Conservation (phyloP, 2,113 vertebrate species). For the Galbula dea region DNA sequence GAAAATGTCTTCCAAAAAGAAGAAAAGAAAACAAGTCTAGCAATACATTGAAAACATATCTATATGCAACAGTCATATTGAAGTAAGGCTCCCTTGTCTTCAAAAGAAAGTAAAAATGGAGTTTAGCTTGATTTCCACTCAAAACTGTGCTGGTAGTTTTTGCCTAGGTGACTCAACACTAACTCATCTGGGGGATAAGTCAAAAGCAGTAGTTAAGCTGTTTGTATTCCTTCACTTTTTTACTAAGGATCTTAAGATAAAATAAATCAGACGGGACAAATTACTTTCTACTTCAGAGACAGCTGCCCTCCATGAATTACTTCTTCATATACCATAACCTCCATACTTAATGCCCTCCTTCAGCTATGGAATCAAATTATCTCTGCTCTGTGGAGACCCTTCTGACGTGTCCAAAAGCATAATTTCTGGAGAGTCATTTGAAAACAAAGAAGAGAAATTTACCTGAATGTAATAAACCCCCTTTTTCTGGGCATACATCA, state of each 20-base stretch:
- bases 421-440: not conserved
- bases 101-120: not conserved
- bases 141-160: not conserved
- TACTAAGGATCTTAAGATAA: not conserved
- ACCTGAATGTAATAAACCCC: slow-evolving; percentile 98
- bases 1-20: not conserved
- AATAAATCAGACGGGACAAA: not conserved
- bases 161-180: not conserved
- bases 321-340: not conserved
- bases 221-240: not conserved
- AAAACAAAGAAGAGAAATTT: slow-evolving; percentile 32
- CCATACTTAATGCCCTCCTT: not conserved
- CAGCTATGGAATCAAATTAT: not conserved
- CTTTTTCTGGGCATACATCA: slow-evolving; percentile 98
- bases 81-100: not conserved
- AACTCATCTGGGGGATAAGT: not conserved
- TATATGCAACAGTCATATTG: not conserved
- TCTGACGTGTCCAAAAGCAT: not conserved
- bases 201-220: not conserved
- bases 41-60: not conserved
- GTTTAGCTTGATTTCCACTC: not conserved
- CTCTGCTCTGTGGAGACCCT: not conserved
- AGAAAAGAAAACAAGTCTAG: not conserved
- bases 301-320: not conserved
- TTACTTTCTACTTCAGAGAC: not conserved